Evolutionary conservation across 92 coral and sea anemone species (phyloP), one percentile per base, ranked within the genome.

Genomic region (Anthopleura xanthogrammica): DNA sequence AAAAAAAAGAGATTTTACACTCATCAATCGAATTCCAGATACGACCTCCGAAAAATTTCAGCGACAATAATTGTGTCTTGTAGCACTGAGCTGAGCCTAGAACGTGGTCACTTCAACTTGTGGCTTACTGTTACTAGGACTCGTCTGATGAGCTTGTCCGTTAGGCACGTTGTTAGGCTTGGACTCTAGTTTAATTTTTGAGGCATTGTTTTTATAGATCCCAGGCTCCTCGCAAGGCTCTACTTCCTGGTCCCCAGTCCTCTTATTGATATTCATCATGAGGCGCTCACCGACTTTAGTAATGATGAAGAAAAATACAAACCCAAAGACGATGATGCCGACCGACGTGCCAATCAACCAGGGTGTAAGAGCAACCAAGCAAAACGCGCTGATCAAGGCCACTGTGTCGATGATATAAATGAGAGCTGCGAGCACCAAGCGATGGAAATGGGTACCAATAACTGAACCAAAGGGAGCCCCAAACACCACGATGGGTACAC

Each of bases 401-500:
- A 89, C 94, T 0, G 94, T 90, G 43, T 93, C 97, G 6, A 86
- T 83, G 52, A 90, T 20, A 76, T 93, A 93, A 29, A 88, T 85
- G 66, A 85, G 76, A 19, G 92, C 87, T 12, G 97, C 97, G 1
- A 93, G 85, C 57, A 93, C 88, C 68, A 88, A 88, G 5, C 97
- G 94, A 54, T 93, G 97, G 78, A 93, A 93, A 74, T 93, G 93
- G 68, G 90, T 84, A 16, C 97, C 97, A 41, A 93, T 52, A 41
- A 93, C 89, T 1, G 97, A 91, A 3, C 97, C 97, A 1, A 91
- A 58, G 7, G 97, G 97, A 8, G 97, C 97, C 6, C 97, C 97
- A 16, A 91, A 58, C 41, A 93, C 97, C 17, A 93, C 97, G 62
- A 93, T 86, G 2, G 97, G 97, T 42, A 86, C 91, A 41, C 98